These are phyloP conservation scores for Hypothenemus hampei DNA, from an alignment of 1,140 invertebrate genomes.

Conservation along the genomic window DNA sequence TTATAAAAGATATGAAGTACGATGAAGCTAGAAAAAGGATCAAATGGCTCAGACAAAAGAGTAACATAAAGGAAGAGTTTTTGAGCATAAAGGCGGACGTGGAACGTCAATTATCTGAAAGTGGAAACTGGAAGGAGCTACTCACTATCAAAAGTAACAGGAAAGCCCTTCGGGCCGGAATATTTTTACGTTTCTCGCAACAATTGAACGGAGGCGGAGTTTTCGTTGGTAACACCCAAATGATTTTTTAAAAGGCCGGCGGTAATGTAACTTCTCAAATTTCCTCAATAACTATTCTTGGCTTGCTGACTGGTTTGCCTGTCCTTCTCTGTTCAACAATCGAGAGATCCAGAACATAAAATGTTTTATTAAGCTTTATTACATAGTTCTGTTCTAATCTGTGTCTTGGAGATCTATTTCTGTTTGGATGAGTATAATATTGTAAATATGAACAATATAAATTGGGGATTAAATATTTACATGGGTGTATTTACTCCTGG, in stretches of 20 bases:
- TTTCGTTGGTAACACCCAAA: constrained; percentile 32
- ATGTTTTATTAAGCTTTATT: no score
- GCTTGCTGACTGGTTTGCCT: no score
- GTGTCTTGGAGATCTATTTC: constrained; percentile 56
- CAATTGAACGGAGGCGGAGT: constrained; percentile 26
- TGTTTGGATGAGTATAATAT: constrained; percentile 42
- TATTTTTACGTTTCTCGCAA: constrained; percentile 28
- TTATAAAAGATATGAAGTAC: constrained; percentile 29
- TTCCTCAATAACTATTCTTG: constrained; percentile 33
- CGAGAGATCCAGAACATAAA: no score
- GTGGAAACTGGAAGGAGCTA: constrained; percentile 28
- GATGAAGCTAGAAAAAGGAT: constrained; percentile 28
- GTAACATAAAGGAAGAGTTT: constrained; percentile 40
- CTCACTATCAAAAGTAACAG: constrained; percentile 44
- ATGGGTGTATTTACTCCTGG: constrained; percentile 35
- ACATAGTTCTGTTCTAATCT: no score
- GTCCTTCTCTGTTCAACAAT: no score
- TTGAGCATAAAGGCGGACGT: constrained; percentile 25
- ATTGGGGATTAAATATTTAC: constrained; percentile 31
- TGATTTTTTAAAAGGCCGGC: constrained; percentile 38
- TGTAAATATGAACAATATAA: constrained; percentile 36
- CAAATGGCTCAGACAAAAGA: constrained; percentile 8
- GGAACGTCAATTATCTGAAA: constrained; percentile 31
- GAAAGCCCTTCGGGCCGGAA: constrained; percentile 30
- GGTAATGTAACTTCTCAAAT: constrained; percentile 23